Conservation (phyloP, 2,888 invertebrate genomes). For the Macrophya alboannulata region DNA sequence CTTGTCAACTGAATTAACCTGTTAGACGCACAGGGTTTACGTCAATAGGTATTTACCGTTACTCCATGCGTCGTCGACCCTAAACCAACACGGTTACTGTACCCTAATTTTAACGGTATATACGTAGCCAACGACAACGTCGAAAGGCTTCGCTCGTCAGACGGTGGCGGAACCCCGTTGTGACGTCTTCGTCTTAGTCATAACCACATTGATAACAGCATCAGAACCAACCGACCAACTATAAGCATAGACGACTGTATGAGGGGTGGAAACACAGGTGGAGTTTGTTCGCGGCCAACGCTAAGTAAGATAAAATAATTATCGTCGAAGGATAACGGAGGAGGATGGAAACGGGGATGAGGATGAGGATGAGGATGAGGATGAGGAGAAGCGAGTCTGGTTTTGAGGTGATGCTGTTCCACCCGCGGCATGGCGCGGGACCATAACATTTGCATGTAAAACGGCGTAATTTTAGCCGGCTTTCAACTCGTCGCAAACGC, state of each 20-base stretch:
- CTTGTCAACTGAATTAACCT: conserved; percentile 47
- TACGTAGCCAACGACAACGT: neutral
- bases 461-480: conserved; percentile 37
- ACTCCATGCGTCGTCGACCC: conserved; percentile 44
- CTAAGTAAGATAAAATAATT: conserved; percentile 46
- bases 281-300: conserved; percentile 19
- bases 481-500: conserved; percentile 45
- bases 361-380: conserved; percentile 16
- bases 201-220: conserved; percentile 40
- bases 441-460: conserved; percentile 49
- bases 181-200: conserved; percentile 25
- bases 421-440: neutral
- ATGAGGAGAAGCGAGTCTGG: conserved; percentile 6
- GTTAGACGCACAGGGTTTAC: conserved; percentile 40
- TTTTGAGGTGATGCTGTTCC: conserved; percentile 41
- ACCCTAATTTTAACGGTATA: conserved; percentile 39
- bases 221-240: conserved; percentile 24
- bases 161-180: neutral
- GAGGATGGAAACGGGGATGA: neutral
- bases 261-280: neutral
- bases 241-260: neutral
- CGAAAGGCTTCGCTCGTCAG: conserved; percentile 26
- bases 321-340: neutral
- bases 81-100: conserved; percentile 37
- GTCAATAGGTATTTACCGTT: conserved; percentile 47